Conservation (phyloP, 2,888 invertebrate genomes). For the Ceraclea dissimilis region DNA sequence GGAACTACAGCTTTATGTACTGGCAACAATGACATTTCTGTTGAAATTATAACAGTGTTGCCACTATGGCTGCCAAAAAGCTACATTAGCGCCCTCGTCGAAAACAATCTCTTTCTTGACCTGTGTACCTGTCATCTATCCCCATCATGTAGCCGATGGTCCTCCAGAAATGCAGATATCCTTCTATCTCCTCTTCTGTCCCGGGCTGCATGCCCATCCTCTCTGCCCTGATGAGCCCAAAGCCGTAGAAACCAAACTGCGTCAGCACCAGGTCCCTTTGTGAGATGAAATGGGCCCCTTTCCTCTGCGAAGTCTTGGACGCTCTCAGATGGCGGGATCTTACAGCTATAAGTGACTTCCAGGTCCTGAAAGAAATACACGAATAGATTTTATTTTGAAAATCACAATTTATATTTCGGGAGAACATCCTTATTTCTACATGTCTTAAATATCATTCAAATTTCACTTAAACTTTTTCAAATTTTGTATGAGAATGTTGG, state of each 20-base stretch:
- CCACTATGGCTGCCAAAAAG: too few relatives aligned
- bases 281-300: constrained; percentile 53
- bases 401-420: too few relatives aligned
- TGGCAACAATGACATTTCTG: too few relatives aligned
- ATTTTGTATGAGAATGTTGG: too few relatives aligned
- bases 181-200: constrained; percentile 54
- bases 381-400: neutral
- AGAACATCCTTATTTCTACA: too few relatives aligned
- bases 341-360: constrained; percentile 61
- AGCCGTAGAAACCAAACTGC: constrained; percentile 82
- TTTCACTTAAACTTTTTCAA: too few relatives aligned
- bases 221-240: constrained; percentile 52
- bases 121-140: constrained; percentile 69
- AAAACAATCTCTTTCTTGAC: too few relatives aligned
- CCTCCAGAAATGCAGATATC: constrained; percentile 77
- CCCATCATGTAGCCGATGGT: constrained; percentile 76
- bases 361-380: constrained; percentile 51
- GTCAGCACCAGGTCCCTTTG: constrained; percentile 82
- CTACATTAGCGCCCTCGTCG: too few relatives aligned
- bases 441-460: too few relatives aligned
- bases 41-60: too few relatives aligned
- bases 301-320: constrained; percentile 41
- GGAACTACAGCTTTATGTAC: too few relatives aligned
- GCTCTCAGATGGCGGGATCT: constrained; percentile 60
- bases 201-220: constrained; percentile 2